Evolutionary conservation across 1,140 invertebrate species (phyloP), one percentile per base, ranked within the genome.

Genomic region (Drosophila athabasca): DNA sequence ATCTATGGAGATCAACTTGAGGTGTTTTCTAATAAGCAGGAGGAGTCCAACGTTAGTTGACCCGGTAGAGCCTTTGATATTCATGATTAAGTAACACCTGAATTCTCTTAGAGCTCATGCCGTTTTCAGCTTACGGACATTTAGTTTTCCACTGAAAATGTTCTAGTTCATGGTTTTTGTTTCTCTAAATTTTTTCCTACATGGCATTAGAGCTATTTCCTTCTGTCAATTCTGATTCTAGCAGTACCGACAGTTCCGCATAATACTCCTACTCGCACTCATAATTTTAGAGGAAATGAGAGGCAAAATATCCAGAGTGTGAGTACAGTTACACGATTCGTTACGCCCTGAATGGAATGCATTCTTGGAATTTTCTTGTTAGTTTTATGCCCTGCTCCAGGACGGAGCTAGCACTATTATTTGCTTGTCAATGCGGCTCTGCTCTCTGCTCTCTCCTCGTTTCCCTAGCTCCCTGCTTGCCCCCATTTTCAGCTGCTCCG

Each of bases 351-450:
- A 75, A 53, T 48, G 41, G 41, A 22, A 59, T 43, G 52, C 46
- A 59, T 68, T 55, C 39, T 39, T 67, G 31, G 45, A 54, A 60
- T 45, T 49, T 55, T 39, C 50, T 43, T 72, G 68, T 66, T 75
- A 66, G 71, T 74, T 74, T 64, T 58, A 50, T 52, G 48, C 66
- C 46, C 57, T 15, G 55, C 54, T 55, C 43, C 52, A 73, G 59
- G 67, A 35, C 41, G 19, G 15, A 45, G 17, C 54, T 26, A 51
- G 62, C 29, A 52, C 69, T 45, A 66, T 46, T 46, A 66, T 55
- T 39, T 43, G 54, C 68, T 61, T 71, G 68, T 71, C 68, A 71
- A 71, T 71, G 67, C 35, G 35, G 35, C 35, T 13, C 35, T 39
- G 11, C 43, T 31, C 45, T 45, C 6, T 11, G 9, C n/a, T 13